Evolutionary conservation across 2,113 vertebrate species (phyloP), one percentile per base, ranked within the genome.

Genomic region (Entelurus aequoreus): DNA sequence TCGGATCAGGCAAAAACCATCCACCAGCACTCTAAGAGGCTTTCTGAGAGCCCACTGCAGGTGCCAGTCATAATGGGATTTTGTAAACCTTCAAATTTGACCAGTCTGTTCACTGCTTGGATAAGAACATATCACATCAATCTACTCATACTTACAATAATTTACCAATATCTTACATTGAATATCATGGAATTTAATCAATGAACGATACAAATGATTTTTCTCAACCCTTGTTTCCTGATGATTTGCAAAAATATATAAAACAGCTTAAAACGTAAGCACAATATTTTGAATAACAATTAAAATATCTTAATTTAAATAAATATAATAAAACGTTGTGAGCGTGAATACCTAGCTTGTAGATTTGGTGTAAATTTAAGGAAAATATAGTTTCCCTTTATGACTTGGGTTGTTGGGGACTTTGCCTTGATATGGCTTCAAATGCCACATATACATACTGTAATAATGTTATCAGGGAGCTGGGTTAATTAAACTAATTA

Each of bases 11-110:
- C 85, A 84, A 69, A 84, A 83, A 84, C 74, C 83, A 84, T 86
- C 84, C 87, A 89, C 71, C 65, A 42, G 74, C 74, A 47, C 78
- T 76, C 62, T 90, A 90, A 89, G 86, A 89, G 80, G 86, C 87
- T 88, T 88, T 89, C 74, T 78, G 71, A 72, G 80, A 85, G 75
- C 65, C 71, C 80, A 60, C 75, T 54, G 48, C 82, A 75, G 76
- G 80, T 84, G 79, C 83, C 81, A 82, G 81, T 84, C 83, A 83
- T 68, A 67, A 66, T 57, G 69, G 78, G 78, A 81, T 81, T 66
- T 60, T 77, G 81, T 75, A 73, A 71, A 66, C 71, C 74, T 55
- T 67, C 62, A 52, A 66, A 80, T 86, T 72, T 81, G 83, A 78
- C 76, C 80, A 84, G 62, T 67, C 59, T 60, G 69, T 64, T 64